Conservation (phyloP, 2,113 vertebrate genomes). For the Gambusia affinis region DNA sequence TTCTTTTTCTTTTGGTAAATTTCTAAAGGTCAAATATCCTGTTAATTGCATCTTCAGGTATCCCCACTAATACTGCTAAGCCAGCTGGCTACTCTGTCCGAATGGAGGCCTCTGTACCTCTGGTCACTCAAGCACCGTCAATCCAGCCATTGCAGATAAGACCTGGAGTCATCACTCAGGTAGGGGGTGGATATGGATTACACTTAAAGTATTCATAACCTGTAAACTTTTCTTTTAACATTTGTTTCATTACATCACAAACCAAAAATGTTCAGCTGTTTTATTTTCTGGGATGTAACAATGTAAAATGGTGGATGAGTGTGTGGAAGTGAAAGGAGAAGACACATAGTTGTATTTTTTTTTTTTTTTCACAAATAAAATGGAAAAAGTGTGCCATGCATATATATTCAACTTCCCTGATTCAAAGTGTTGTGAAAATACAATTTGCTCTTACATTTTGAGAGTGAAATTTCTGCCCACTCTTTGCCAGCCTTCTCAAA, state of each 20-base stretch:
- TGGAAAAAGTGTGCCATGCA: neutral
- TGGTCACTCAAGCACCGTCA: constrained; percentile 91
- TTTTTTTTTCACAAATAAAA: neutral
- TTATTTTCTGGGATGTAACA: neutral
- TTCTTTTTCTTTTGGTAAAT: neutral
- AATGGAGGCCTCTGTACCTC: constrained; percentile 91
- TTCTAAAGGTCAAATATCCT: neutral
- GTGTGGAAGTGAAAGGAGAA: no score
- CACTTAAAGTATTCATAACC: neutral
- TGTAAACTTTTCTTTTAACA: no score
- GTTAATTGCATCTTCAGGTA: constrained; percentile 77
- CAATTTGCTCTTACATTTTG: neutral
- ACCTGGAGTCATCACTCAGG: constrained; percentile 95
- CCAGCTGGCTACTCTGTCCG: constrained; percentile 89
- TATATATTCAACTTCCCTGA: neutral
- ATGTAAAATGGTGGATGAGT: neutral
- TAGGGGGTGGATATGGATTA: constrained; percentile 42
- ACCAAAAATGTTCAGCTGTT: neutral
- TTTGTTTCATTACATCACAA: no score
- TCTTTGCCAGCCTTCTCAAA: neutral
- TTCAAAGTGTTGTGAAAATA: neutral
- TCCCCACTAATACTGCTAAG: constrained; percentile 89
- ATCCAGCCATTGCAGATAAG: constrained; percentile 94
- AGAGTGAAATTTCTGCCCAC: neutral
- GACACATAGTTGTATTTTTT: no score